Conservation (phyloP, 2,888 invertebrate genomes). For the Chrysomela aeneicollis region DNA sequence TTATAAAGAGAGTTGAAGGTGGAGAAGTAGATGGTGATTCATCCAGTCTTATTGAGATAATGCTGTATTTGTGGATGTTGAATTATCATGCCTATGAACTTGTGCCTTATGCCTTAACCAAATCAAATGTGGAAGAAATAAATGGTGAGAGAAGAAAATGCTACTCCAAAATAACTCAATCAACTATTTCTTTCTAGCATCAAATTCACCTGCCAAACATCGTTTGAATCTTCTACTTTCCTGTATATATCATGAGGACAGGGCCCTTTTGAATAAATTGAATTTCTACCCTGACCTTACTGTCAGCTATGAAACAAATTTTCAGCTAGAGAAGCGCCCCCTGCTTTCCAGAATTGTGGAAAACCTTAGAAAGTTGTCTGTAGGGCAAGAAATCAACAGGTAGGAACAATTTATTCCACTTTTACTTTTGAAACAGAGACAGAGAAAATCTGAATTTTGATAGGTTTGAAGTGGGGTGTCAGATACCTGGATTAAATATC, state of each 20-base stretch:
- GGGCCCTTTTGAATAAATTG: constrained; percentile 50
- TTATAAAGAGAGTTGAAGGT: constrained; percentile 45
- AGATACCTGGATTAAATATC: constrained; percentile 57
- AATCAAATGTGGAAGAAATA: constrained; percentile 37
- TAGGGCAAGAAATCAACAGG: constrained; percentile 46
- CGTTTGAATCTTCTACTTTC: constrained; percentile 58
- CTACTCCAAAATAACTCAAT: constrained; percentile 13
- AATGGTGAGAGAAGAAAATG: constrained; percentile 38
- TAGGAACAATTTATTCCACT: neutral
- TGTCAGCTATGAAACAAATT: constrained; percentile 41
- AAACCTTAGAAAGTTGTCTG: constrained; percentile 45
- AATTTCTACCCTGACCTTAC: constrained; percentile 41
- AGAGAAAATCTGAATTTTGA: too few species aligned
- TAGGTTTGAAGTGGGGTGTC: constrained; percentile 47
- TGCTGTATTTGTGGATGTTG: constrained; percentile 61
- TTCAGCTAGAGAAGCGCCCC: constrained; percentile 54
- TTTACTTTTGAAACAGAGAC: too few species aligned
- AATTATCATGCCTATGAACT: constrained; percentile 53
- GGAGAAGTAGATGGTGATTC: constrained; percentile 50
- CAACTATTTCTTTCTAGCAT: constrained; percentile 42
- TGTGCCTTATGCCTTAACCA: constrained; percentile 49
- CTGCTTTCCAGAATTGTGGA: constrained; percentile 49
- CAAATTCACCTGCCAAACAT: constrained; percentile 41
- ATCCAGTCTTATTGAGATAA: constrained; percentile 53
- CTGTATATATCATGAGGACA: constrained; percentile 58